These are phyloP conservation scores for Syritta pipiens DNA, from an alignment of 2,888 invertebrate species.

Conservation along the genomic window DNA sequence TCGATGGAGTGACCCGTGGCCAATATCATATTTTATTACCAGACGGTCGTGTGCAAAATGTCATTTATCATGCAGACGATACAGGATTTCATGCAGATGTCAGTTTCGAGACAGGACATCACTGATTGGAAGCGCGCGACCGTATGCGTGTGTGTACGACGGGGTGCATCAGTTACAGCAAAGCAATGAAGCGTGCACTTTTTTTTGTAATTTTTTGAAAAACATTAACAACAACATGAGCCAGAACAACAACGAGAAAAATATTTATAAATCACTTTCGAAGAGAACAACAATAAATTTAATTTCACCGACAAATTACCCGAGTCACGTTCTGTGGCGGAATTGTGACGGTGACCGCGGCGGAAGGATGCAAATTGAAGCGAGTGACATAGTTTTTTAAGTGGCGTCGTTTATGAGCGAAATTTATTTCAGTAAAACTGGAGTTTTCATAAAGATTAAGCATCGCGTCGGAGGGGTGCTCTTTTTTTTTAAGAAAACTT, in stretches of 20 bases:
- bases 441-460: not conserved
- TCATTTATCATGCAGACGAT: conserved; percentile 88
- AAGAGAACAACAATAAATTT: not conserved
- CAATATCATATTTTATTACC: conserved; percentile 89
- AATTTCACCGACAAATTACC: not conserved
- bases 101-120: conserved; percentile 78
- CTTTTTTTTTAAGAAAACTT: too few relatives aligned
- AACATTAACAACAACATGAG: too few relatives aligned
- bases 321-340: too few relatives aligned
- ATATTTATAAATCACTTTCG: not conserved
- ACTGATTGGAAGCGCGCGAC: not conserved
- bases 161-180: not conserved
- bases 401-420: too few relatives aligned
- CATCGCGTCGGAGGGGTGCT: too few relatives aligned
- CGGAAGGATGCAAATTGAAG: not conserved
- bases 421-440: too few relatives aligned
- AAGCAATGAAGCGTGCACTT: not conserved
- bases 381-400: too few relatives aligned
- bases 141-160: not conserved
- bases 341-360: too few relatives aligned
- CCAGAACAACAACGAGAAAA: not conserved
- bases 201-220: too few relatives aligned
- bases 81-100: conserved; percentile 89
- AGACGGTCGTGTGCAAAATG: conserved; percentile 89
- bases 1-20: conserved; percentile 85